A percentile compares a stretch with the other conserved stretches of the same genome.
These are phyloP conservation scores for Orycteropus afer DNA, from an alignment of 2,113 vertebrate genomes.

Conservation along the genomic window DNA sequence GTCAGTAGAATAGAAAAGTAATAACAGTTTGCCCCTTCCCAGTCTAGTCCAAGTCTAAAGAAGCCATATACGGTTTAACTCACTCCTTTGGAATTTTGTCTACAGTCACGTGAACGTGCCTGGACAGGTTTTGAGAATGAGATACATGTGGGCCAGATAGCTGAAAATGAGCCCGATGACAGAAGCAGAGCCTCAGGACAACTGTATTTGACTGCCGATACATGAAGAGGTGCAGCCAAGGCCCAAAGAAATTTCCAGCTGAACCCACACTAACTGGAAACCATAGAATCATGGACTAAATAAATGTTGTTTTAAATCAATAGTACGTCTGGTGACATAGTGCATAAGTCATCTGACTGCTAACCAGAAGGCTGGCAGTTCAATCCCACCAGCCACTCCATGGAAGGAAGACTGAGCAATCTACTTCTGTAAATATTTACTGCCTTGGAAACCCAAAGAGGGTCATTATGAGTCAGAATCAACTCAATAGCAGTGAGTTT, in stretches of 20 bases:
- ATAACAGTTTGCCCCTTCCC: background rate
- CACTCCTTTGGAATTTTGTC: too few relatives aligned
- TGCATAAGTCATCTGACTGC: too few relatives aligned
- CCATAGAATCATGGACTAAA: background rate
- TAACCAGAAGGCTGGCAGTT: too few relatives aligned
- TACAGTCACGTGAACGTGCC: background rate
- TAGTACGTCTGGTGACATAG: too few relatives aligned
- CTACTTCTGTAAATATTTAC: too few relatives aligned
- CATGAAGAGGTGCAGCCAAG: background rate
- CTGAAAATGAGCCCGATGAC: background rate
- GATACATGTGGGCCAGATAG: background rate
- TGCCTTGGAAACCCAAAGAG: too few relatives aligned
- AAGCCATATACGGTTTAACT: background rate
- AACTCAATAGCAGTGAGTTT: too few relatives aligned
- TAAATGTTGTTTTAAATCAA: too few relatives aligned
- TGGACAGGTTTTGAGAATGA: background rate
- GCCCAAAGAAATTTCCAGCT: background rate
- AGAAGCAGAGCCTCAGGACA: background rate
- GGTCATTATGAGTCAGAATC: too few relatives aligned
- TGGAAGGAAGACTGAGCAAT: too few relatives aligned
- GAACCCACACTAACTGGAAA: background rate
- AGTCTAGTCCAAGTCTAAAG: background rate
- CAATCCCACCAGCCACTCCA: too few relatives aligned
- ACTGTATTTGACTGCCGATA: background rate
- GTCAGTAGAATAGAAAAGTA: background rate